Evolutionary conservation across 2,888 invertebrate genomes (phyloP).

Genomic region (Vesta saturnalis): DNA sequence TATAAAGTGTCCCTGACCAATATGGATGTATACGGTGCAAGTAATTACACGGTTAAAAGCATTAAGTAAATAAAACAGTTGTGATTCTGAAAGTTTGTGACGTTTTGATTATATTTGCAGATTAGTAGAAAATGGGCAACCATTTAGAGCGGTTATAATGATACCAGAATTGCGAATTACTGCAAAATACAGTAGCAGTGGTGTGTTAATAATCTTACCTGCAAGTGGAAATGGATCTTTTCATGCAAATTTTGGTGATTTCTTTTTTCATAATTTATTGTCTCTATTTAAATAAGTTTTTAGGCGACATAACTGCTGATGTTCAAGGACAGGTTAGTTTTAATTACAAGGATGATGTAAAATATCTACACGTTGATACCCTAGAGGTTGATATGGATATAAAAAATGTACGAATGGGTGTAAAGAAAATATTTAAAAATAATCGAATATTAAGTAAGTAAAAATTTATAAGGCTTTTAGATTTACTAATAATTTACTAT

Average conservation of each 20-base stretch:
- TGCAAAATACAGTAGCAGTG: slow-evolving; percentile 74
- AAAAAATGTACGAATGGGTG: slow-evolving; percentile 71
- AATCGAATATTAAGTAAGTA: slow-evolving; percentile 75
- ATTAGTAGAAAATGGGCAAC: slow-evolving; percentile 68
- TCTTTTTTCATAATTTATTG: neutral
- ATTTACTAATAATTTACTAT: too few species aligned
- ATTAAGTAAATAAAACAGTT: slow-evolving; percentile 64
- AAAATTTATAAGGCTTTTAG: neutral
- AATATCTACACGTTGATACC: slow-evolving; percentile 70
- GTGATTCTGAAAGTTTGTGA: slow-evolving; percentile 15
- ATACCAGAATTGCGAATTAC: slow-evolving; percentile 74
- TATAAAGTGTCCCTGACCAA: slow-evolving; percentile 69
- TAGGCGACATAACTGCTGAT: slow-evolving; percentile 69
- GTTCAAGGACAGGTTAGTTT: slow-evolving; percentile 69
- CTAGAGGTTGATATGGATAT: slow-evolving; percentile 70
- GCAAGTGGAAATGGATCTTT: slow-evolving; percentile 78
- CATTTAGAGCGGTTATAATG: slow-evolving; percentile 71
- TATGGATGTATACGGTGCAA: slow-evolving; percentile 71
- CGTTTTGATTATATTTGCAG: slow-evolving; percentile 51
- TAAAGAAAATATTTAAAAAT: slow-evolving; percentile 74
- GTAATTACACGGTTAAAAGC: slow-evolving; percentile 68
- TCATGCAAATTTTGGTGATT: slow-evolving; percentile 69
- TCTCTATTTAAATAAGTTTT: slow-evolving; percentile 35
- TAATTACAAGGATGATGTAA: slow-evolving; percentile 60
- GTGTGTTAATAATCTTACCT: slow-evolving; percentile 74